A percentile compares a stretch with the other conserved stretches of the same genome.
These are phyloP conservation scores for Tetropium fuscum DNA, from an alignment of 2,888 invertebrate genomes.

Conservation along the genomic window DNA sequence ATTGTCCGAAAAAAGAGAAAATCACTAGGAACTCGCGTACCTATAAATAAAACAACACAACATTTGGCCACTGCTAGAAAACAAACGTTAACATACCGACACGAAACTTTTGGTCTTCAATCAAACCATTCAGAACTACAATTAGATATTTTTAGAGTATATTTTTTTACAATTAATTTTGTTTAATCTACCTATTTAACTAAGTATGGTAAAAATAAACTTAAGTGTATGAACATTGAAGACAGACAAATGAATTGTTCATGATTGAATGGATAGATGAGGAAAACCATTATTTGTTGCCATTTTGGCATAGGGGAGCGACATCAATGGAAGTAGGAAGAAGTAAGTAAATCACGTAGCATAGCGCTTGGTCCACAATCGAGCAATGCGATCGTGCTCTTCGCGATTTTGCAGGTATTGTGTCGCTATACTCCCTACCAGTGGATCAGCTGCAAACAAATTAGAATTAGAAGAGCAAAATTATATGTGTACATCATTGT, in stretches of 20 bases:
- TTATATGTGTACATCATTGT: no score
- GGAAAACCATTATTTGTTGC: conserved; percentile 60
- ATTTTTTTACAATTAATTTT: conserved; percentile 50
- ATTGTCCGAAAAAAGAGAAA: conserved; percentile 12
- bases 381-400: conserved; percentile 97
- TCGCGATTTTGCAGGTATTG: conserved; percentile 98
- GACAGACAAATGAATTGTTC: conserved; percentile 41
- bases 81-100: neutral
- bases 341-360: conserved; percentile 82
- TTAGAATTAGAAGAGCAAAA: neutral
- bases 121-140: conserved; percentile 36
- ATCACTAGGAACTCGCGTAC: conserved; percentile 12
- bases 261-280: conserved; percentile 46
- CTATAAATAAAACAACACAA: conserved; percentile 5
- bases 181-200: conserved; percentile 47
- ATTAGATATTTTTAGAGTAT: conserved; percentile 42
- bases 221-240: conserved; percentile 48
- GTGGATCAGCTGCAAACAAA: conserved; percentile 85
- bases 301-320: conserved; percentile 61
- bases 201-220: conserved; percentile 48
- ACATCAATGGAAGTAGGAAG: conserved; percentile 56
- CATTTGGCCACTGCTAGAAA: conserved; percentile 6
- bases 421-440: conserved; percentile 98
- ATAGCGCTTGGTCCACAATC: conserved; percentile 98
- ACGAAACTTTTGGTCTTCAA: neutral